Base-by-base conservation (phyloP, 2,113 vertebrate genomes). In the Tauraco erythrolophus region DNA sequence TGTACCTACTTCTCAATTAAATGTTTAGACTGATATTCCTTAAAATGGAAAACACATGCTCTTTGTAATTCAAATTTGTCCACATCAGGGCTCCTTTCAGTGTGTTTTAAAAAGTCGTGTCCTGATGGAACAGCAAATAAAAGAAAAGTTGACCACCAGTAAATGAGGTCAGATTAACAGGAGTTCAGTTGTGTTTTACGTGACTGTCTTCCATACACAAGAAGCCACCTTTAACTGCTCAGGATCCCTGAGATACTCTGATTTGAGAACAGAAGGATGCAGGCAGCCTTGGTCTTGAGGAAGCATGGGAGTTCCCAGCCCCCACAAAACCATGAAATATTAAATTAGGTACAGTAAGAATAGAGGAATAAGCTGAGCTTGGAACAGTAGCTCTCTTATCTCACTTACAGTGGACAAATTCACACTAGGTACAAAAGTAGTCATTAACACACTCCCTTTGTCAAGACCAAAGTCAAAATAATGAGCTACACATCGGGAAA, bases 11-110 rank as follows among this genome's bases (percentile, higher is more conserved):
- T 79, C 50, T 93, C 80, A 92, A 86, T 91, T 95, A 81, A 92
- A 90, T 95, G 66, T 70, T 96, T 92, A 69, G 69, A 75, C 74
- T 80, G 37, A 54, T 54, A 50, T 89, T 96, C 61, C 14, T 80
- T 84, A 57, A 96, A 93, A 96, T 93, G 33, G 25, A 95, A 95
- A 96, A 93, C 61, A 76, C 13, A 76, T 89, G 74, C 7, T 83
- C 28, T 69, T 61, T 33, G 0, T 91, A 82, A 61, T 69, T 88
- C n/a, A 69, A 69, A 80, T 69, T 41, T 30, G 61, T 46, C 39
- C 65, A 76, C 24, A 80, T 76, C 70, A 79, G 62, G 30, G 35
- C 17, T 35, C 21, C 27, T 93, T 65, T 76, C 46, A 78, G 12
- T 60, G 27, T 25, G 17, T 39, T 90, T 76, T 43, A 53, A 72